These are phyloP conservation scores for Iselma pallidipennis DNA, from an alignment of 2,888 invertebrate species.

Conservation along the genomic window DNA sequence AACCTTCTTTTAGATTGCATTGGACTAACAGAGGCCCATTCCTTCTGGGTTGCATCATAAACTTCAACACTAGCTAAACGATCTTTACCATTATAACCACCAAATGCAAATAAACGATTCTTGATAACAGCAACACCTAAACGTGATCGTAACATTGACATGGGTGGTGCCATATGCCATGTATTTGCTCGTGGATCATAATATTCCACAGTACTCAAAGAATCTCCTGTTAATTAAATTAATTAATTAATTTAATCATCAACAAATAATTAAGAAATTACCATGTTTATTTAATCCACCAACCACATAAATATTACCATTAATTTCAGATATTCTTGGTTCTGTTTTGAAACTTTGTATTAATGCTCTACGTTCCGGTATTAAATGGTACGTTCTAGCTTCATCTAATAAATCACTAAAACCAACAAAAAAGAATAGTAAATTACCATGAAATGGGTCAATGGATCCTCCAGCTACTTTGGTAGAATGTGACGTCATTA, in stretches of 20 bases:
- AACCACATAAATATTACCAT: conserved; percentile 84
- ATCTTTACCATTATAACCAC: conserved; percentile 84
- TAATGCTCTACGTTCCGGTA: conserved; percentile 80
- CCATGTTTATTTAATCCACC: conserved; percentile 84
- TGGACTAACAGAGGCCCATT: conserved; percentile 76
- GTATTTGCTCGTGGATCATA: conserved; percentile 72
- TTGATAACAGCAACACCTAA: conserved; percentile 84
- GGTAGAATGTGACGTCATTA: too few relatives aligned
- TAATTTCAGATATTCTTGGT: conserved; percentile 74
- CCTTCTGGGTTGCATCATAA: conserved; percentile 72
- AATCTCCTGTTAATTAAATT: conserved; percentile 67
- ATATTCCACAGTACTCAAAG: conserved; percentile 81
- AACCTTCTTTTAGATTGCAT: conserved; percentile 84
- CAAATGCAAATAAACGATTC: conserved; percentile 78
- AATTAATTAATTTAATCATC: conserved; percentile 3
- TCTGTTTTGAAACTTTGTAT: conserved; percentile 77
- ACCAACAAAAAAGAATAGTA: conserved; percentile 25
- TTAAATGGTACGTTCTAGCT: conserved; percentile 83
- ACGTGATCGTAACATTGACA: conserved; percentile 81
- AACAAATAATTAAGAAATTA: too few relatives aligned
- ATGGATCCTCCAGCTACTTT: too few relatives aligned
- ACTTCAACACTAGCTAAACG: conserved; percentile 83
- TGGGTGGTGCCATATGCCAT: conserved; percentile 79
- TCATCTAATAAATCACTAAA: conserved; percentile 80
- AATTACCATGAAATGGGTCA: too few relatives aligned